Conservation (phyloP, 2,888 invertebrate genomes). For the Pheosia gnoma region DNA sequence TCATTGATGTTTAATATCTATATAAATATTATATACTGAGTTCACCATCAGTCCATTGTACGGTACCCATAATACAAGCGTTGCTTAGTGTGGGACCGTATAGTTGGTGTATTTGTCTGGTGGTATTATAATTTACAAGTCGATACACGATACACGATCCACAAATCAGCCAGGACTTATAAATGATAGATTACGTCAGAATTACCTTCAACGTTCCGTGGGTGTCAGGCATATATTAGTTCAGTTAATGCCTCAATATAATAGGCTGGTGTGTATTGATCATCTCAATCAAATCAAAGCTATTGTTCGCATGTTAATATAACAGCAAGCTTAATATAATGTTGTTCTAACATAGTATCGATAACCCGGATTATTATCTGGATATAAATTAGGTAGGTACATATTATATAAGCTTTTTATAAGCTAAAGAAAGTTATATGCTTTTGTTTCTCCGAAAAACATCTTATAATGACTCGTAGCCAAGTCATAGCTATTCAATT, state of each 20-base stretch:
- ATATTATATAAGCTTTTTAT: not conserved
- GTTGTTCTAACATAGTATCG: constrained; percentile 29
- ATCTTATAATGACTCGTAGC: too few relatives aligned
- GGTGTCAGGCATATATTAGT: constrained; percentile 51
- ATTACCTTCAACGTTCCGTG: constrained; percentile 40
- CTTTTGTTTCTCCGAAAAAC: too few relatives aligned
- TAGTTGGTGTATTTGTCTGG: too few relatives aligned
- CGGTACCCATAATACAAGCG: too few relatives aligned
- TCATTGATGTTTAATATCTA: too few relatives aligned
- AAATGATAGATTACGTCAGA: constrained; percentile 47
- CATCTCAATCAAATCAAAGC: constrained; percentile 55
- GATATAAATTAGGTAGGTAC: not conserved
- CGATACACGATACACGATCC: too few relatives aligned
- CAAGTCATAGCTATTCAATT: too few relatives aligned
- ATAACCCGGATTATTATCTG: constrained; percentile 4
- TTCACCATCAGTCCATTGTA: too few relatives aligned
- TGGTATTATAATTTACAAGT: too few relatives aligned
- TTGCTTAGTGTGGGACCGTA: too few relatives aligned
- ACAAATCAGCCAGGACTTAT: not conserved
- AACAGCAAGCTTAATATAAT: constrained; percentile 45
- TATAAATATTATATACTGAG: too few relatives aligned
- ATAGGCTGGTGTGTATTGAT: constrained; percentile 47
- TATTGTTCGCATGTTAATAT: constrained; percentile 48
- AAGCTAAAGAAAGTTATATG: too few relatives aligned
- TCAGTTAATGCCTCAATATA: constrained; percentile 52